Percentiles rank a stretch among this genome's conserved stretches.
These are phyloP conservation scores for Parelbella ahira DNA, from an alignment of 2,888 invertebrate genomes.

Conservation along the genomic window DNA sequence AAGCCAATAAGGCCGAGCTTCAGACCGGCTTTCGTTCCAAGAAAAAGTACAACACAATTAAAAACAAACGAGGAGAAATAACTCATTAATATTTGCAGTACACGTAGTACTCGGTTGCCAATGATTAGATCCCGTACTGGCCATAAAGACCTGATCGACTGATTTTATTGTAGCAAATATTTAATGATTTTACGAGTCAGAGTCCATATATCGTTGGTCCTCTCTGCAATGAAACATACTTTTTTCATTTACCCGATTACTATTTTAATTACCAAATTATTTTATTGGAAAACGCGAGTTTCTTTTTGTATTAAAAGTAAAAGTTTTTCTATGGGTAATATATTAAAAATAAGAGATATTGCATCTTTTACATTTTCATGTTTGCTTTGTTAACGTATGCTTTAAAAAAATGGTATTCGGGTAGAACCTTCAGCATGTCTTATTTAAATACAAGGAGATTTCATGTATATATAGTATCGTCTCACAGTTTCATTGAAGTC, in stretches of 20 bases:
- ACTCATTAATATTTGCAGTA: too few species aligned
- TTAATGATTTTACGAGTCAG: constrained; percentile 22
- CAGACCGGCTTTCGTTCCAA: constrained; percentile 63
- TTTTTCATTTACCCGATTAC: constrained; percentile 25
- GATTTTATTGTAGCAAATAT: constrained; percentile 28
- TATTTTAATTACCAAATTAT: constrained; percentile 12
- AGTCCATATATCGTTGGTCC: constrained; percentile 31
- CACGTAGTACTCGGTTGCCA: constrained; percentile 21
- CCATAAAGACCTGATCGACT: constrained; percentile 25
- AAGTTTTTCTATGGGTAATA: too few species aligned
- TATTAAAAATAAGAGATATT: too few species aligned
- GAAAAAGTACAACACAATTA: constrained; percentile 53
- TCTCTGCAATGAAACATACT: constrained; percentile 14
- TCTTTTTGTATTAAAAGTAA: background rate
- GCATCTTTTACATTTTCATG: background rate
- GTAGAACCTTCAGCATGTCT: constrained; percentile 16
- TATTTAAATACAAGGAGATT: constrained; percentile 23
- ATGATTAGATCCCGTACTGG: constrained; percentile 29
- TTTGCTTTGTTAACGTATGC: background rate
- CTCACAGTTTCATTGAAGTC: constrained; percentile 66
- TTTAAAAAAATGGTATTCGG: constrained; percentile 22
- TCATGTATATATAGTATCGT: constrained; percentile 50
- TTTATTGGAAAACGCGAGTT: background rate
- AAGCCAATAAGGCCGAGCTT: constrained; percentile 63
- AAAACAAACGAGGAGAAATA: too few species aligned